Evolutionary conservation across 2,888 invertebrate genomes (phyloP).

Genomic region (Eupithecia abbreviata): DNA sequence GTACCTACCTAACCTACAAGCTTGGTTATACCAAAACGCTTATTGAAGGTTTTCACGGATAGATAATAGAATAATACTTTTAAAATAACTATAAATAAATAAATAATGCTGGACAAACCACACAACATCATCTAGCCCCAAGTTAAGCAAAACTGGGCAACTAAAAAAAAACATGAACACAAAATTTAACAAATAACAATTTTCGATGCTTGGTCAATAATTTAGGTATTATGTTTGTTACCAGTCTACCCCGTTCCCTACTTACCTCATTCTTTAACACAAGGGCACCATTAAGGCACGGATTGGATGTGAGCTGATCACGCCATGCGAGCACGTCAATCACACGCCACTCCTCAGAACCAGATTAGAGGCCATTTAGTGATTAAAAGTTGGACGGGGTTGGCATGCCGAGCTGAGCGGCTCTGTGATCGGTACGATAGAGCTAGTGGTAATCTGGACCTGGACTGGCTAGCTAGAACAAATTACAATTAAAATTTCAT

Average conservation of each 20-base stretch:
- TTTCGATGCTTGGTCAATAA: too few relatives aligned
- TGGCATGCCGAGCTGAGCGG: neutral
- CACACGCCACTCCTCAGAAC: conserved; percentile 46
- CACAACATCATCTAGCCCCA: too few relatives aligned
- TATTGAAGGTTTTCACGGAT: too few relatives aligned
- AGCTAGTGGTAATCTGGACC: conserved; percentile 3
- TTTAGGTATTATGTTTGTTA: too few relatives aligned
- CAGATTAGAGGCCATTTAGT: conserved; percentile 51
- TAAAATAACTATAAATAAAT: too few relatives aligned
- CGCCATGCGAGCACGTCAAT: conserved; percentile 36
- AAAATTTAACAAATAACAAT: too few relatives aligned
- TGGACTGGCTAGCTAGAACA: neutral
- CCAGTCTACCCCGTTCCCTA: neutral
- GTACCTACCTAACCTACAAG: too few relatives aligned
- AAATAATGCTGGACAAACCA: too few relatives aligned
- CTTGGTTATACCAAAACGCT: too few relatives aligned
- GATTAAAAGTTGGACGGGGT: conserved; percentile 46
- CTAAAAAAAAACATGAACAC: too few relatives aligned
- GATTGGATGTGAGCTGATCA: conserved; percentile 21
- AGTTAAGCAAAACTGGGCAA: too few relatives aligned
- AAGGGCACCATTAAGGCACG: neutral
- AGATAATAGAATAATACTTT: too few relatives aligned
- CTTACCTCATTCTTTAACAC: neutral
- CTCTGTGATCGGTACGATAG: neutral
- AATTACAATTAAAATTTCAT: neutral